Conservation (phyloP, 2,888 invertebrate genomes). For the Scaptomyza reducta region DNA sequence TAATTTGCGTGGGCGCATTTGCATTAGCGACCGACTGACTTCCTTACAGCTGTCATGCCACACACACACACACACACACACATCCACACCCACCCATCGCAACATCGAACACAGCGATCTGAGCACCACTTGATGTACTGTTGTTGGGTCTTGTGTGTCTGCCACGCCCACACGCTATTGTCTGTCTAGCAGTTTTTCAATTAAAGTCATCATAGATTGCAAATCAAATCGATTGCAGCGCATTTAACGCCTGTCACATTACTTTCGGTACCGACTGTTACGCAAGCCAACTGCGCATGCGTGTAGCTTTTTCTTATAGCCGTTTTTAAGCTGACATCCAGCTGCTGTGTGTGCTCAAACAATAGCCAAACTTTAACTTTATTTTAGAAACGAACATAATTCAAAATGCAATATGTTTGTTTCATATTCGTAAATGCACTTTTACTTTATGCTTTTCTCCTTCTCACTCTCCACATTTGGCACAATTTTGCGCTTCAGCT, state of each 20-base stretch:
- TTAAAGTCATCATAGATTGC: conserved; percentile 74
- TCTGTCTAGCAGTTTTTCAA: conserved; percentile 66
- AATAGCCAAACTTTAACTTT: conserved; percentile 15
- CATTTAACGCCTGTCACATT: conserved; percentile 80
- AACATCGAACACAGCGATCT: background rate
- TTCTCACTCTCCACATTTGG: conserved; percentile 35
- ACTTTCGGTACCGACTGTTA: conserved; percentile 65
- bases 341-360: conserved; percentile 20
- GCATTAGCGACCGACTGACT: conserved; percentile 73
- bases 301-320: conserved; percentile 10
- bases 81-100: conserved; percentile 7
- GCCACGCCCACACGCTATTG: conserved; percentile 60
- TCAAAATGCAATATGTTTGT: background rate
- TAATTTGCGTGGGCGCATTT: conserved; percentile 75
- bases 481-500: conserved; percentile 47
- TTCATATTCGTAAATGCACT: conserved; percentile 52
- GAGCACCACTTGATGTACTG: conserved; percentile 41
- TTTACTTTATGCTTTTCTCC: conserved; percentile 52
- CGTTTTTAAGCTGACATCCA: conserved; percentile 35
- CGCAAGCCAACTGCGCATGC: conserved; percentile 54
- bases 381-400: background rate
- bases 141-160: background rate
- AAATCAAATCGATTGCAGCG: conserved; percentile 75
- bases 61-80: conserved; percentile 22
- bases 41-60: conserved; percentile 68